These are phyloP conservation scores for Spea hammondii DNA, from an alignment of 2,797 vertebrate species.

Conservation along the genomic window DNA sequence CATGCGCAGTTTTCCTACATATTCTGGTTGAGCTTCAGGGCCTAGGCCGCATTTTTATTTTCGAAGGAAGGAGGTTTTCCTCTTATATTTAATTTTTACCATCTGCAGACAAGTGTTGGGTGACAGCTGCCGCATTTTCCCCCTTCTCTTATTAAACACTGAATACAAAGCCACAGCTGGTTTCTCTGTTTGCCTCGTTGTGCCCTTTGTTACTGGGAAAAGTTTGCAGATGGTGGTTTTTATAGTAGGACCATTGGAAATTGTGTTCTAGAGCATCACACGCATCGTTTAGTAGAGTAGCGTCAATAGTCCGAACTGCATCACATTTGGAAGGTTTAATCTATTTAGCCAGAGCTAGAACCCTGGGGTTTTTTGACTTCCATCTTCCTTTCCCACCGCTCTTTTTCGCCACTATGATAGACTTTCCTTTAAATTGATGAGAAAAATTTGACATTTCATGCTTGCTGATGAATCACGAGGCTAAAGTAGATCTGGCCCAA, in stretches of 20 bases:
- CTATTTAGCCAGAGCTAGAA: too few relatives aligned
- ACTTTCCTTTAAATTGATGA: too few relatives aligned
- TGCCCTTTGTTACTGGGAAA: slow-evolving; percentile 6
- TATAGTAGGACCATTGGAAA: background rate
- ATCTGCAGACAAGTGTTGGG: slow-evolving; percentile 24
- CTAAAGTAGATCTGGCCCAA: too few relatives aligned
- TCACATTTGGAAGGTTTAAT: slow-evolving; percentile 5
- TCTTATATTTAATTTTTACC: slow-evolving; percentile 40
- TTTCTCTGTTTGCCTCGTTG: slow-evolving; percentile 1
- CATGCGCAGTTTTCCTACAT: slow-evolving; percentile 32
- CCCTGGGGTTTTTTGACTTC: too few relatives aligned
- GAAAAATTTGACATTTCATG: too few relatives aligned
- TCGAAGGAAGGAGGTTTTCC: slow-evolving; percentile 31
- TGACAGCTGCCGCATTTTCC: slow-evolving; percentile 24
- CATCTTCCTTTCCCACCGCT: too few relatives aligned
- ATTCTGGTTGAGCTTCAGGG: background rate
- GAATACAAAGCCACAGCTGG: slow-evolving; percentile 11
- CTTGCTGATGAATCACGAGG: too few relatives aligned
- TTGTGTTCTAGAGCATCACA: background rate
- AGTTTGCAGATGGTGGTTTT: background rate
- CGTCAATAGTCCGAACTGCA: background rate
- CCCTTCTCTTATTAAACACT: slow-evolving; percentile 4
- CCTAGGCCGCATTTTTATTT: slow-evolving; percentile 41
- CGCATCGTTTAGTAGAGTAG: background rate
- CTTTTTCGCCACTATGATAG: too few relatives aligned